phyloP scores from a whole-genome alignment of 2,888 invertebrate species.

The Dyspetes luteomarginatus region DNA sequence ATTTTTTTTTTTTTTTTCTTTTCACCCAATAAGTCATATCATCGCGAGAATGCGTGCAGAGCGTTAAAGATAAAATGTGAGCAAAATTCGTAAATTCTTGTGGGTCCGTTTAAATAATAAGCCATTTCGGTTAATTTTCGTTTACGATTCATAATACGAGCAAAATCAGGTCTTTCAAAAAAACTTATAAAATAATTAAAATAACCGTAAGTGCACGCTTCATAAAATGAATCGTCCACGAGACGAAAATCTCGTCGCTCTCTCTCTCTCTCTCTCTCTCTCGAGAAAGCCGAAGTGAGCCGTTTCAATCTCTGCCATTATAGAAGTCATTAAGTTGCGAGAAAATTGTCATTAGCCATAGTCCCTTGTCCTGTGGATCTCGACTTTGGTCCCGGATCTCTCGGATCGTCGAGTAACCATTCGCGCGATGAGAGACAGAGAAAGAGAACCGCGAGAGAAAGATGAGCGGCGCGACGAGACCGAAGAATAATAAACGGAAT shows the following conservation, averaged over 20 bases:
- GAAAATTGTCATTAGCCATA: too few species aligned
- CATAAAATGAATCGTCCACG: not conserved
- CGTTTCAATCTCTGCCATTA: too few species aligned
- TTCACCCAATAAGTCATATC: not conserved
- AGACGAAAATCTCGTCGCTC: slow-evolving; percentile 17
- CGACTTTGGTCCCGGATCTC: slow-evolving; percentile 41
- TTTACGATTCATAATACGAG: not conserved
- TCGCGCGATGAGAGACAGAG: slow-evolving; percentile 60
- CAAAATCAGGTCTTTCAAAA: not conserved
- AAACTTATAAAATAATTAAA: not conserved
- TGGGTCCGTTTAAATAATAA: not conserved
- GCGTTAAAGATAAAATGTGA: not conserved
- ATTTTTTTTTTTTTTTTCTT: not conserved
- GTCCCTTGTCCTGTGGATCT: not conserved
- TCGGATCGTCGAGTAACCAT: slow-evolving; percentile 68
- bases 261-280: not conserved
- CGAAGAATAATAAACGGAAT: too few species aligned
- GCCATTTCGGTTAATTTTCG: not conserved
- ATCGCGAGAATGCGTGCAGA: not conserved
- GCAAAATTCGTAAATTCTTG: not conserved
- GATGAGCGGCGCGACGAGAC: not conserved
- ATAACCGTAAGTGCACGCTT: not conserved
- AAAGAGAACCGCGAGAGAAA: not conserved
- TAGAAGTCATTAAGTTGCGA: too few species aligned
- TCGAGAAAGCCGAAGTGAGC: too few species aligned